A percentile compares a stretch with the other conserved stretches of the same genome.
Evolutionary conservation across 2,113 vertebrate species (phyloP).

Genomic region (Phalacrocorax aristotelis): DNA sequence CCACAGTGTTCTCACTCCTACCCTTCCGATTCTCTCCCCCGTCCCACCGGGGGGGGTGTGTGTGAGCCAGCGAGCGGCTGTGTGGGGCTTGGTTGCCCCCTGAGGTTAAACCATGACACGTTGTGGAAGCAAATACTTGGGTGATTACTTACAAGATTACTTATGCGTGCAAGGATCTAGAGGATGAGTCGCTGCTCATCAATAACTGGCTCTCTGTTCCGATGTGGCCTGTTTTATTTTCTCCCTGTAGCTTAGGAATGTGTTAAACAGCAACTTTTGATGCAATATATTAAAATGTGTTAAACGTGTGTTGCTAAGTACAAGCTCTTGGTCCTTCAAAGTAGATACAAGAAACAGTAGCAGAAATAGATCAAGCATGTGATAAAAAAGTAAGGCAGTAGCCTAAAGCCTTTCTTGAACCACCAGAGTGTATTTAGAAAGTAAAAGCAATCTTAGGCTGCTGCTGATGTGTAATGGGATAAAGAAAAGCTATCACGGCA

Average conservation of each 20-base stretch:
- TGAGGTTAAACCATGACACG: neutral
- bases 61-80: no score
- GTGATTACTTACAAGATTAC: neutral
- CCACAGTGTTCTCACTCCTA: no score
- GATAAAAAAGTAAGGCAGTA: conserved; percentile 42
- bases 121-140: neutral
- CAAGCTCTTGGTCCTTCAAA: neutral
- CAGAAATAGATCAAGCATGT: conserved; percentile 39
- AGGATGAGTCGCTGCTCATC: neutral
- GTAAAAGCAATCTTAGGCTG: neutral
- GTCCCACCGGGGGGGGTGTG: no score
- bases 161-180: neutral
- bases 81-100: no score
- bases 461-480: conserved; percentile 11
- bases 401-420: conserved; percentile 31
- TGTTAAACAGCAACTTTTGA: neutral
- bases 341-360: neutral
- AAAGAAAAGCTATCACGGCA: conserved; percentile 16
- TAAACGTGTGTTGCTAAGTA: neutral
- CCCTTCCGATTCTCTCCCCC: no score
- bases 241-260: neutral
- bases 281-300: neutral
- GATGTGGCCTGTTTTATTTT: neutral
- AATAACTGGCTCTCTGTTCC: neutral
- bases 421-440: conserved; percentile 16